These are phyloP conservation scores for Ambastaia sidthimunki DNA, from an alignment of 2,797 vertebrate species.

Conservation along the genomic window DNA sequence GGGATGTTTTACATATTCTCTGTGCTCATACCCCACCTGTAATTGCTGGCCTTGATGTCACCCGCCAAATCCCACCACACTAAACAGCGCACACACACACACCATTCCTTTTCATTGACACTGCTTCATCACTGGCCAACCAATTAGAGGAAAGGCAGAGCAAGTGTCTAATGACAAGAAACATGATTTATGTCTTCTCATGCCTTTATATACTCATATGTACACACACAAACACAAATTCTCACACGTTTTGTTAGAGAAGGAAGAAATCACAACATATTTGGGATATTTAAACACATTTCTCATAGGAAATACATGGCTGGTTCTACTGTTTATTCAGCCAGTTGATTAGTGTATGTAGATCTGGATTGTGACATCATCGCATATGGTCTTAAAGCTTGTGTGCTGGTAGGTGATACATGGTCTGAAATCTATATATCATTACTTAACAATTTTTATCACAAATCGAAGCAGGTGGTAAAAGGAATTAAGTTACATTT, in stretches of 20 bases:
- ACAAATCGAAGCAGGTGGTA: no score
- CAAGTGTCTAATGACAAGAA: constrained; percentile 64
- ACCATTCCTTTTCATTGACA: constrained; percentile 29
- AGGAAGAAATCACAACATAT: constrained; percentile 28
- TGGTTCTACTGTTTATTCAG: neutral
- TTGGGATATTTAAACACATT: neutral
- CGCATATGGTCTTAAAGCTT: no score
- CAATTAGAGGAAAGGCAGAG: constrained; percentile 40
- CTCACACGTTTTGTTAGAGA: constrained; percentile 42
- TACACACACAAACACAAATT: constrained; percentile 28
- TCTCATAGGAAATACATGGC: neutral
- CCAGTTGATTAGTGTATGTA: constrained; percentile 15
- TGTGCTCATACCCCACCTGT: constrained; percentile 62
- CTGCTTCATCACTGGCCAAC: neutral
- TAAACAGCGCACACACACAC: constrained; percentile 31
- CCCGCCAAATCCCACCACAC: constrained; percentile 62
- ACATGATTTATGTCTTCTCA: constrained; percentile 35
- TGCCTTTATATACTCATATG: constrained; percentile 21
- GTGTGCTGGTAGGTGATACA: no score
- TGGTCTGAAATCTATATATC: no score
- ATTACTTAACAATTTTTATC: no score
- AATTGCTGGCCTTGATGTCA: constrained; percentile 75
- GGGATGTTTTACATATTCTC: constrained; percentile 65
- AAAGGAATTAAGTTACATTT: neutral
- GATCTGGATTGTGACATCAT: neutral